phyloP scores from a whole-genome alignment of 2,113 vertebrate species.

The Peromyscus polionotus region DNA sequence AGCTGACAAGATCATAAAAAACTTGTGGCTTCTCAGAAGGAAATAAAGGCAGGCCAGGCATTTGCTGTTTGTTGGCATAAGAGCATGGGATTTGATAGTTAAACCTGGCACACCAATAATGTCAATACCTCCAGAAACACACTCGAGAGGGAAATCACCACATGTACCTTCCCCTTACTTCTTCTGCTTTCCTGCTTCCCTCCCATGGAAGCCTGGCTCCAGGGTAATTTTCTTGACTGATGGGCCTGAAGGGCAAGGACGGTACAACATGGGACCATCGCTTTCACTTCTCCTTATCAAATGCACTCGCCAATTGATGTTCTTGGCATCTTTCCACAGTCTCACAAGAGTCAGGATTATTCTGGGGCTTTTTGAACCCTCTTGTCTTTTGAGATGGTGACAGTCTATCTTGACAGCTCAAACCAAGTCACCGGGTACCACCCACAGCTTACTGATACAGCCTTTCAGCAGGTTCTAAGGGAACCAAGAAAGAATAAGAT shows the following conservation, averaged over 20 bases:
- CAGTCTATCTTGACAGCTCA: conserved; percentile 63
- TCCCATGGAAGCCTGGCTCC: neutral
- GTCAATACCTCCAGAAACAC: neutral
- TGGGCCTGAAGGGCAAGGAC: neutral
- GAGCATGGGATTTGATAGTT: neutral
- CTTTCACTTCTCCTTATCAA: conserved; percentile 57
- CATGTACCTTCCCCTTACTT: neutral
- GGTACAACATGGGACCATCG: neutral
- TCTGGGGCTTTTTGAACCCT: conserved; percentile 10
- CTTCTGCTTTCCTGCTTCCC: neutral
- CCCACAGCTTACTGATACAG: neutral
- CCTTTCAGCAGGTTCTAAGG: neutral
- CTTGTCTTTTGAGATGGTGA: conserved; percentile 17
- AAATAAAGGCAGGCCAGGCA: neutral
- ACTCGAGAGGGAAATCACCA: neutral
- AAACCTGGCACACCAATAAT: neutral
- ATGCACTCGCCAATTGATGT: conserved; percentile 43
- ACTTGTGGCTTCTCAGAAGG: neutral
- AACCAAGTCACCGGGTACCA: conserved; percentile 56
- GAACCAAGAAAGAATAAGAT: neutral
- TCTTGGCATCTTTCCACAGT: conserved; percentile 35
- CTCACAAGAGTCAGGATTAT: conserved; percentile 60
- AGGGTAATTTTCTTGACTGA: conserved; percentile 55
- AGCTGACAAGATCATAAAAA: neutral
- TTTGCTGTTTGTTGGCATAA: neutral